Conservation (phyloP, 2,113 vertebrate genomes). For the Trogon surrucura region DNA sequence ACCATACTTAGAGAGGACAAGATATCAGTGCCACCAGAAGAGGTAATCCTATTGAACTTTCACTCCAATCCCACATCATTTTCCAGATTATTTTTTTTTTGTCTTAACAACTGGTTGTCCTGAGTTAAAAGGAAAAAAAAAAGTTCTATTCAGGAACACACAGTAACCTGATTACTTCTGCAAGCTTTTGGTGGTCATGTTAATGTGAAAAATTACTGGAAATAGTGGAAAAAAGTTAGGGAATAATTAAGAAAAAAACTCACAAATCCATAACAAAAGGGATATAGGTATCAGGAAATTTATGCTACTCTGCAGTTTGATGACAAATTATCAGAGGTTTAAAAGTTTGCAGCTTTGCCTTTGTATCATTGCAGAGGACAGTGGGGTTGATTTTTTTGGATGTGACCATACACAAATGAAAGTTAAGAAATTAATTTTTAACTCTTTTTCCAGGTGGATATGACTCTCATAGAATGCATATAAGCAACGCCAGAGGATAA, state of each 20-base stretch:
- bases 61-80: neutral
- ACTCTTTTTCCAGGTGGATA: neutral
- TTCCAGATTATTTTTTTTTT: neutral
- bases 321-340: neutral
- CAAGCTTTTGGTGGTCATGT: neutral
- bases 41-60: neutral
- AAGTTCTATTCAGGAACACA: too few relatives aligned
- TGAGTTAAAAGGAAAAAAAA: neutral
- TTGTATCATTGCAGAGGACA: neutral
- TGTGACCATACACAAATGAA: neutral
- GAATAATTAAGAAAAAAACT: neutral
- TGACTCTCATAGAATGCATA: neutral
- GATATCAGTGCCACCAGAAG: neutral
- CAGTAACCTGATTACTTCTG: neutral
- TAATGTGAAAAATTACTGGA: neutral
- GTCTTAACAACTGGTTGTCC: neutral
- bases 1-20: neutral
- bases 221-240: neutral
- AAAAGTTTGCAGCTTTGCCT: neutral
- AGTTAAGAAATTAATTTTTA: neutral
- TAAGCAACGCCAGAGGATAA: neutral
- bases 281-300: neutral
- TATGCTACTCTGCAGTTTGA: neutral
- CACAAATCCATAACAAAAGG: neutral
- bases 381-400: fast-evolving